These are phyloP conservation scores for Malacoraja senta DNA, from an alignment of 2,797 vertebrate genomes.

Conservation along the genomic window DNA sequence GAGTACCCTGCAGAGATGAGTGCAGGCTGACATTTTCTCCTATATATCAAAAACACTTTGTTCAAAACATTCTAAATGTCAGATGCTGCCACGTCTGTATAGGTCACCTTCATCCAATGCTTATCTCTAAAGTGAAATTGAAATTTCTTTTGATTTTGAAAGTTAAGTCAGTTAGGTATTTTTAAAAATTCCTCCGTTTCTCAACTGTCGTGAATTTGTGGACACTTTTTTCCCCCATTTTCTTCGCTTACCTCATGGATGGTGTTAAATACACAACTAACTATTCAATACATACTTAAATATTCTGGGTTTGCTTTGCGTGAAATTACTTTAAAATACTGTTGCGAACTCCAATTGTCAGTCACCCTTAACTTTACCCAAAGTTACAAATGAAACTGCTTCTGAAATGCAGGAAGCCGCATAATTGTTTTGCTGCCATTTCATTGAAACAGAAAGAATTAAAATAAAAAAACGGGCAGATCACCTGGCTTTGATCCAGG, in stretches of 20 bases:
- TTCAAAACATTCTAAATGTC: constrained; percentile 20
- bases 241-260: neutral
- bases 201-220: neutral
- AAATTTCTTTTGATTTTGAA: neutral
- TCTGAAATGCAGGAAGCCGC: too few relatives aligned
- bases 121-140: constrained; percentile 9
- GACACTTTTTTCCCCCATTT: neutral
- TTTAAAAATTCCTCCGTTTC: neutral
- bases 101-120: constrained; percentile 5
- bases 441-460: too few relatives aligned
- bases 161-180: neutral
- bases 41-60: constrained; percentile 26
- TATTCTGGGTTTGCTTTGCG: neutral
- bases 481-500: too few relatives aligned
- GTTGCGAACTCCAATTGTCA: neutral
- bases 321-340: neutral
- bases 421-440: too few relatives aligned
- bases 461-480: too few relatives aligned
- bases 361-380: neutral
- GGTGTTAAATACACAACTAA: neutral
- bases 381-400: neutral
- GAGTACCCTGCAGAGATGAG: constrained; percentile 1
- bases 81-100: neutral
- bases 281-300: neutral
- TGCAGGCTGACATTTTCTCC: constrained; percentile 30